Conservation (phyloP, 1,140 invertebrate species). For the Drosophila dunni region DNA sequence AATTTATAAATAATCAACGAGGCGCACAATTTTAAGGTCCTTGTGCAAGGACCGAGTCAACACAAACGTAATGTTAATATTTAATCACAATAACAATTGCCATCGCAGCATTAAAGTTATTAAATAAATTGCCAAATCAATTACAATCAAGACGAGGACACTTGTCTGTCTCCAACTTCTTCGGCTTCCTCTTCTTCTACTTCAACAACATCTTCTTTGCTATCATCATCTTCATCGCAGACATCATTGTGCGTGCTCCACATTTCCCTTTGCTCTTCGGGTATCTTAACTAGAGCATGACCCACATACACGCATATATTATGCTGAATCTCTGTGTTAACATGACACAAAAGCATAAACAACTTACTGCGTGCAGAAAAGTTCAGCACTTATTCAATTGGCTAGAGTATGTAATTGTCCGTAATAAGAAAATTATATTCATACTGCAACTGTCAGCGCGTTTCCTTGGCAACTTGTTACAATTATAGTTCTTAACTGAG, state of each 20-base stretch:
- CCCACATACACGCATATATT: conserved; percentile 22
- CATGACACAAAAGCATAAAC: conserved; percentile 34
- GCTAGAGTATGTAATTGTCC: not conserved
- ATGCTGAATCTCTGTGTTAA: not conserved
- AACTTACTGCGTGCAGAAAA: conserved; percentile 13
- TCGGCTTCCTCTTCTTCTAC: not conserved
- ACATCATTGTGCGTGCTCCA: not conserved
- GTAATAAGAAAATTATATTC: not conserved
- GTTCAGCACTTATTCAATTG: conserved; percentile 15
- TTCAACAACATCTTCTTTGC: not conserved
- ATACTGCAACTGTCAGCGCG: conserved; percentile 5
- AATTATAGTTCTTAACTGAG: too few relatives aligned
- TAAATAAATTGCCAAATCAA: conserved; percentile 16
- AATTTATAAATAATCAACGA: conserved; percentile 78
- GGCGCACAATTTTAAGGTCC: conserved; percentile 66
- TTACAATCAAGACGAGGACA: conserved; percentile 15
- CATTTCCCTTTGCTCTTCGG: conserved; percentile 1
- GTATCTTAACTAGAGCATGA: conserved; percentile 41
- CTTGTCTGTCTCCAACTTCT: conserved; percentile 20
- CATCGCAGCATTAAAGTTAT: not conserved
- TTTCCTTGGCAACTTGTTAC: not conserved
- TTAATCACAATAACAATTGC: conserved; percentile 33
- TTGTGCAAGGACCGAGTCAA: conserved; percentile 58
- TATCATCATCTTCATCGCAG: not conserved
- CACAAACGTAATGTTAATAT: conserved; percentile 11